A percentile compares a stretch with the other conserved stretches of the same genome.
Evolutionary conservation across 2,113 vertebrate species (phyloP).

Genomic region (Eulemur rufifrons): DNA sequence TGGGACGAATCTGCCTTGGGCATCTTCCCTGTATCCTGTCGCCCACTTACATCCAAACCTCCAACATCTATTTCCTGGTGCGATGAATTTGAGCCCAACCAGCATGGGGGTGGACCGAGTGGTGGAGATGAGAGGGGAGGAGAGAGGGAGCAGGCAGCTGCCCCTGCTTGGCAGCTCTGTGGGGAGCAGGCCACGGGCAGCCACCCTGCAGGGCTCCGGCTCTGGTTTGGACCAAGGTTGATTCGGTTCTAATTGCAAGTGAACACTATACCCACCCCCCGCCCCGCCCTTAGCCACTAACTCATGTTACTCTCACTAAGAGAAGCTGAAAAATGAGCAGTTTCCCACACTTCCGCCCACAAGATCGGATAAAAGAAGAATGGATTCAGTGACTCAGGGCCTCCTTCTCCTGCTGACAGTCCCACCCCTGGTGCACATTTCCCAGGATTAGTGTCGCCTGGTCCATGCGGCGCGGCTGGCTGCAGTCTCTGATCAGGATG

Average conservation of each 20-base stretch:
- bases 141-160: background rate
- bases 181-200: background rate
- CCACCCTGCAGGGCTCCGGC: background rate
- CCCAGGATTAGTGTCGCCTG: background rate
- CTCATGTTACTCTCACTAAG: constrained; percentile 17
- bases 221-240: background rate
- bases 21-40: background rate
- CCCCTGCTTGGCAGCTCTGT: background rate
- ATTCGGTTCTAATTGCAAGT: constrained; percentile 43
- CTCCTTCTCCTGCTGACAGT: background rate
- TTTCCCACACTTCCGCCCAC: constrained; percentile 60
- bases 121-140: background rate
- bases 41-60: background rate
- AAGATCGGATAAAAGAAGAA: constrained; percentile 65
- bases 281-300: background rate
- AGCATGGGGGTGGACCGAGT: background rate
- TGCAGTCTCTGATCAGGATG: background rate
- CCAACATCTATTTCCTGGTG: background rate
- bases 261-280: constrained; percentile 15
- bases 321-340: constrained; percentile 62
- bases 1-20: background rate
- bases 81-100: background rate
- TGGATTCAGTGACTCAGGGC: constrained; percentile 57
- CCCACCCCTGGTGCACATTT: background rate
- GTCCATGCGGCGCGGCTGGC: accelerated